Evolutionary conservation across 2,888 invertebrate species (phyloP), one percentile per base, ranked within the genome.

Genomic region (Atrina japonica): DNA sequence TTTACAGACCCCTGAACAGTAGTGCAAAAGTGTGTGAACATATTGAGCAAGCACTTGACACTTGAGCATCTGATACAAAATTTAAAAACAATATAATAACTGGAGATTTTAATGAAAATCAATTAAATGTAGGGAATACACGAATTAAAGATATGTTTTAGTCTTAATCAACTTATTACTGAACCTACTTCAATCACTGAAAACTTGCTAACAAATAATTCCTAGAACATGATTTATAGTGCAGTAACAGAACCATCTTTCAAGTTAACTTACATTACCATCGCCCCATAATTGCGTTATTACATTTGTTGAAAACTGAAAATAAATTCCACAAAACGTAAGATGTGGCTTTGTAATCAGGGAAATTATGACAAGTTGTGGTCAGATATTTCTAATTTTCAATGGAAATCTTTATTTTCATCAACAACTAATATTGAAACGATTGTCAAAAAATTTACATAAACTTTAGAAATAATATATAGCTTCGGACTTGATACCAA

Each of bases 1-100:
- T 47, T n/a, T 47, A 47, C 21, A 47, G 47, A 47, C 47, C 47
- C n/a, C 47, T 7, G 16, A 47, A 47, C n/a, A 47, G 47, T 47
- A 47, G n/a, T 47, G 47, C 16, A 47, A 47, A n/a, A 16, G 16
- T 16, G 6, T 47, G 21, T 7, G 47, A 47, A 6, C 21, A 14
- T 14, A 47, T 47, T n/a, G 47, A 47, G 16, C 47, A 47, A 16
- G 7, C 47, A n/a, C 6, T 47, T 47, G 47, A 47, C 18, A 41
- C 14, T 41, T 16, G 7, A 47, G 47, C 47, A 6, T 47, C n/a
- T 14, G 47, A 47, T 47, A 18, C 47, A 47, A 47, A 47, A 14
- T 14, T 14, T 16, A n/a, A 21, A 18, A 47, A 47, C 21, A 16
- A 14, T 16, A 14, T 47, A 16, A 47, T 47, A 47, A 47, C 47